Conservation (phyloP, 2,888 invertebrate genomes). For the Ormyrus rosae region DNA sequence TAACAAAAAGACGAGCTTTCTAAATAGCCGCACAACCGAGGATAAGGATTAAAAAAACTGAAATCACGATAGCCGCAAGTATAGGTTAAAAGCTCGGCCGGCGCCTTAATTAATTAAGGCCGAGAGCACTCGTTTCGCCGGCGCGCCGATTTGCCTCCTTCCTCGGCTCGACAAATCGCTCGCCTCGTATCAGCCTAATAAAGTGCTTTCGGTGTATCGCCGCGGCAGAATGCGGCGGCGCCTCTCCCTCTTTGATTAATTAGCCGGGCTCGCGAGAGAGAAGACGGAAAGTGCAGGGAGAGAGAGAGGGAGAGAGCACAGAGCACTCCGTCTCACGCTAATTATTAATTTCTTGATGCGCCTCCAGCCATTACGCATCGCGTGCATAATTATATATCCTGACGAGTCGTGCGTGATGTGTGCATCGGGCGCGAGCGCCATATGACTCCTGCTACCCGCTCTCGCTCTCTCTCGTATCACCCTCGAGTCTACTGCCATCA, state of each 20-base stretch:
- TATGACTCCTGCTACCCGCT: constrained; percentile 61
- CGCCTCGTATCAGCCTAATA: constrained; percentile 26
- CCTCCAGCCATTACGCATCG: constrained; percentile 69
- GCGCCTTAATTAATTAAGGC: constrained; percentile 28
- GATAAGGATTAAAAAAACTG: too few species aligned
- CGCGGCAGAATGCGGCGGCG: background rate
- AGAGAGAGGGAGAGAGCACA: background rate
- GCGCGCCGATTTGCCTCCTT: background rate
- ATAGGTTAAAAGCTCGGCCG: background rate
- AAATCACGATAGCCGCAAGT: background rate
- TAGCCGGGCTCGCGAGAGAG: constrained; percentile 10
- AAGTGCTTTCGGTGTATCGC: constrained; percentile 8
- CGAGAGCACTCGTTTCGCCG: background rate
- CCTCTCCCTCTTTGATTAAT: constrained; percentile 50
- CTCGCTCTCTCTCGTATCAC: background rate
- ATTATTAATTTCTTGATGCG: constrained; percentile 76
- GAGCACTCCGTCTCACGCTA: constrained; percentile 64
- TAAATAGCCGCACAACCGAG: background rate
- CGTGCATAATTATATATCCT: constrained; percentile 74
- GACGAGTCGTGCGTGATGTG: constrained; percentile 75
- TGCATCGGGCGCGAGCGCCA: constrained; percentile 67
- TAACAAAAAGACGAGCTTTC: constrained; percentile 49
- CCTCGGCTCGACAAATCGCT: constrained; percentile 23
- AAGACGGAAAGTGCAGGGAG: background rate
- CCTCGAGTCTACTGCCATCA: background rate